These are phyloP conservation scores for Oreochromis grahami DNA, from an alignment of 2,797 vertebrate genomes.

Conservation along the genomic window DNA sequence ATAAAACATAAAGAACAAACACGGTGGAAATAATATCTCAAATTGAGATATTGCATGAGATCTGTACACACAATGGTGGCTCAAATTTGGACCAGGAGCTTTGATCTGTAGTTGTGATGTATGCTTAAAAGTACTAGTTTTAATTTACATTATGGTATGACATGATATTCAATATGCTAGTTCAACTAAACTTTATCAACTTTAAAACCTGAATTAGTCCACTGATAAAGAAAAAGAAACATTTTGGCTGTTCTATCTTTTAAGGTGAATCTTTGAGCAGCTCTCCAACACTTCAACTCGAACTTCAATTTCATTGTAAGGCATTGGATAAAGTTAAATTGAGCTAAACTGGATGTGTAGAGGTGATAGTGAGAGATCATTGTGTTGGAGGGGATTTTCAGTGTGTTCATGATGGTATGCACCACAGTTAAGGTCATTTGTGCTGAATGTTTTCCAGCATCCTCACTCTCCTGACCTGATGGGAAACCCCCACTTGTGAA, in stretches of 20 bases:
- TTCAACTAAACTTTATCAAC: neutral
- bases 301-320: neutral
- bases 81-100: neutral
- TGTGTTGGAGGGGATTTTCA: neutral
- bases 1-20: neutral
- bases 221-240: neutral
- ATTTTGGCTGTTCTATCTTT: neutral
- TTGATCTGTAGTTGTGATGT: neutral
- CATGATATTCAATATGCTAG: neutral
- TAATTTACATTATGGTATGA: neutral
- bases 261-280: neutral
- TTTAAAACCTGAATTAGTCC: neutral
- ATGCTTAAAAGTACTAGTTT: neutral
- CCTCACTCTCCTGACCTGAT: neutral
- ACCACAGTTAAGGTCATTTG: neutral
- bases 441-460: neutral
- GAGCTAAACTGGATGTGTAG: neutral
- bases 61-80: neutral
- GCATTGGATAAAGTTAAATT: neutral
- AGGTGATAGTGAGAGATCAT: neutral
- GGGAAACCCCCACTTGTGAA: neutral
- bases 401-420: neutral
- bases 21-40: neutral
- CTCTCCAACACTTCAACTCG: neutral
- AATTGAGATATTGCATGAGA: neutral